Conservation (phyloP, 1,140 invertebrate species). For the Penaeus vannamei region DNA sequence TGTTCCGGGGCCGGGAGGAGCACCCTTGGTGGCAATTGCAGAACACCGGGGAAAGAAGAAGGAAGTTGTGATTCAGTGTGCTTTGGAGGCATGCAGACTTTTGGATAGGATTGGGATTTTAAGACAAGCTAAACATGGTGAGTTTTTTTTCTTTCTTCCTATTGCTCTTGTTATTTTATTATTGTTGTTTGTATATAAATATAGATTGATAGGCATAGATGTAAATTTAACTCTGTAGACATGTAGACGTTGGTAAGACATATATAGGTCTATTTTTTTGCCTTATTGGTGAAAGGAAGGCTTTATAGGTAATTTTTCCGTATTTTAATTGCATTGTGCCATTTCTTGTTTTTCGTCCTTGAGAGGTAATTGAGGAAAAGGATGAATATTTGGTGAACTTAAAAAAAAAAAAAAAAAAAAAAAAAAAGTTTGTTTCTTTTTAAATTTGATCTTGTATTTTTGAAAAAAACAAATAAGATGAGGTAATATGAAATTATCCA, state of each 20-base stretch:
- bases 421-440: too few species aligned
- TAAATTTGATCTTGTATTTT: too few species aligned
- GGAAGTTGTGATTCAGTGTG: conserved; percentile 93
- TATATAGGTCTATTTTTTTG: too few species aligned
- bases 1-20: conserved; percentile 83
- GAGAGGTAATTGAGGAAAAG: not conserved
- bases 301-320: too few species aligned
- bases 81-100: conserved; percentile 93
- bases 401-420: too few species aligned
- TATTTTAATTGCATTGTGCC: not conserved
- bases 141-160: not conserved
- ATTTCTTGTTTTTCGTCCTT: not conserved
- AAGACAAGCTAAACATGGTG: conserved; percentile 83
- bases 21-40: conserved; percentile 84
- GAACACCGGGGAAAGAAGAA: conserved; percentile 93
- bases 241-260: too few species aligned
- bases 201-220: too few species aligned
- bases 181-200: not conserved
- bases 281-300: too few species aligned
- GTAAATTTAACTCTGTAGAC: too few species aligned
- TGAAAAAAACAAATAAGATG: too few species aligned
- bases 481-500: too few species aligned
- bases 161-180: not conserved
- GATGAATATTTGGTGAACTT: not conserved
- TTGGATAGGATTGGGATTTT: conserved; percentile 88